Percentiles rank a stretch among this genome's conserved stretches.
Conservation (phyloP, 2,113 vertebrate genomes). For the Sceloporus undulatus region DNA sequence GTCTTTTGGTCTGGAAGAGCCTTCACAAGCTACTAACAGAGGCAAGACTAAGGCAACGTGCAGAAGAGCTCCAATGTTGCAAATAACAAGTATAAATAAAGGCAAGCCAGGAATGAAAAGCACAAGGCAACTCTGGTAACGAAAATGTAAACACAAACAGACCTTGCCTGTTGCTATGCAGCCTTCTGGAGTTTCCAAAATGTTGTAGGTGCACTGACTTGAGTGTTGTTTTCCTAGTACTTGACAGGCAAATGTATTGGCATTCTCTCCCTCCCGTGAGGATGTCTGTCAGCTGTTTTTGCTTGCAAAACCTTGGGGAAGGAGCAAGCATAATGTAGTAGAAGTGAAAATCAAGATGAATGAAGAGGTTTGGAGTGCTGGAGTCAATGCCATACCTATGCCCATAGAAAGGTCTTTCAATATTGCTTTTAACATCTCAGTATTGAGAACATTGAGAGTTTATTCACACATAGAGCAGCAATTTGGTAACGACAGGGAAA, state of each 20-base stretch:
- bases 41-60: slow-evolving; percentile 68
- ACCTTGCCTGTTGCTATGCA: background rate
- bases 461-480: background rate
- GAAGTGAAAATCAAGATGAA: slow-evolving; percentile 38
- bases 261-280: background rate
- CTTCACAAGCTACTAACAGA: slow-evolving; percentile 65
- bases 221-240: background rate
- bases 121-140: slow-evolving; percentile 41
- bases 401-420: background rate
- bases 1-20: slow-evolving; percentile 62
- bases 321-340: slow-evolving; percentile 30
- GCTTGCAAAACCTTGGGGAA: slow-evolving; percentile 41
- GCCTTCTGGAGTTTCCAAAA: slow-evolving; percentile 49
- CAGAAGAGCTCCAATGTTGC: slow-evolving; percentile 52
- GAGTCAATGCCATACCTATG: slow-evolving; percentile 10
- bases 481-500: background rate
- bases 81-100: slow-evolving; percentile 46
- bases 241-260: background rate
- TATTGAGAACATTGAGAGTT: too few species aligned
- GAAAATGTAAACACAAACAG: slow-evolving; percentile 48
- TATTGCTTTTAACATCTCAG: slow-evolving; percentile 28
- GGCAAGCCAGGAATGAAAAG: slow-evolving; percentile 43
- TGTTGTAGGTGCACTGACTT: slow-evolving; percentile 32
- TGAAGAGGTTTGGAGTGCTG: slow-evolving; percentile 19
- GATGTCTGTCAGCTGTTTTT: slow-evolving; percentile 20